Conservation (phyloP, 2,113 vertebrate species). For the Brachypodius melanocephalos region DNA sequence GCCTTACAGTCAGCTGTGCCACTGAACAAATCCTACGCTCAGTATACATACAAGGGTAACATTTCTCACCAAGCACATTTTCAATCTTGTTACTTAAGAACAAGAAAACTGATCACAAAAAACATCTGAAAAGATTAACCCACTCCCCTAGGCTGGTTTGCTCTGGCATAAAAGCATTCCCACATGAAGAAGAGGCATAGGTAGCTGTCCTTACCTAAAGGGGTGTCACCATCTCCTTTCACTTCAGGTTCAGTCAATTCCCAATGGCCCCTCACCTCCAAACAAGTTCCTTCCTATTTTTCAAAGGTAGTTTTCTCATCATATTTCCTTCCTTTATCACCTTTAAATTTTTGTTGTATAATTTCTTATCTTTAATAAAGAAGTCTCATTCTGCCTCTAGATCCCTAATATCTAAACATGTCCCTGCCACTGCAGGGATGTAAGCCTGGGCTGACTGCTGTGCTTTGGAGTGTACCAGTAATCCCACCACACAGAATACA, state of each 20-base stretch:
- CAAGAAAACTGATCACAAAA: background rate
- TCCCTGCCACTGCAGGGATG: background rate
- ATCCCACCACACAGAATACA: rapidly evolving
- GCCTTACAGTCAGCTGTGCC: background rate
- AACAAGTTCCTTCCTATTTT: background rate
- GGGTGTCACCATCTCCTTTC: background rate
- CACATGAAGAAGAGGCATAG: rapidly evolving
- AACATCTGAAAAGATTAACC: background rate
- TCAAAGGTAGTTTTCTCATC: background rate
- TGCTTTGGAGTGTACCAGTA: background rate
- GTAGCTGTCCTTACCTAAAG: background rate
- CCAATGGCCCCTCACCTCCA: background rate
- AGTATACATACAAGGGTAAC: rapidly evolving
- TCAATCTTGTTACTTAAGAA: background rate
- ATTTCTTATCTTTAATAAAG: background rate
- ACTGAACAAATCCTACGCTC: background rate
- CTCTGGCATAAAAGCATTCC: background rate
- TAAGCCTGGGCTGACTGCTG: background rate
- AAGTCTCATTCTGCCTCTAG: background rate
- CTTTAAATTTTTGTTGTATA: background rate
- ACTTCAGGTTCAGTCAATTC: background rate
- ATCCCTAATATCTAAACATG: background rate
- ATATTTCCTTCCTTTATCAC: background rate
- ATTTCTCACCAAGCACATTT: background rate
- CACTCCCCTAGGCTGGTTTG: background rate